Evolutionary conservation across 2,113 vertebrate species (phyloP), one percentile per base, ranked within the genome.

Genomic region (Lepus americanus): DNA sequence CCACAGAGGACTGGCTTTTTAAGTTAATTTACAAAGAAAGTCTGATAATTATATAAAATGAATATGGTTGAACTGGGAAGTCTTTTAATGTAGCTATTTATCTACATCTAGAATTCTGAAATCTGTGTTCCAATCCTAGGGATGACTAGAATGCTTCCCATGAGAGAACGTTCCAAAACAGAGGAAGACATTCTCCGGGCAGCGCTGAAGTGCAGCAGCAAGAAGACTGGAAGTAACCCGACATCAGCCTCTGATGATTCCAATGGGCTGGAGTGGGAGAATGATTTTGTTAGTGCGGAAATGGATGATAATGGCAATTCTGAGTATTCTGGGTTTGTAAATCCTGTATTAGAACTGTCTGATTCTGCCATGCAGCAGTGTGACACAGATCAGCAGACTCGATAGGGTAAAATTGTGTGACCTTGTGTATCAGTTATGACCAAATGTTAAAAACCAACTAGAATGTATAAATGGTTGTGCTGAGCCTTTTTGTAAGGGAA

Each of bases 101-200:
- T 77, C 25, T 49, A 86, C 25, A 33, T 36, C 81, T 13, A 87
- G 67, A 67, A 84, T 29, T 96, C 79, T 70, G 85, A 4, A 0
- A 61, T 2, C 0, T 67, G 0, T 97, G n/a, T 80, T 91, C 36
- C 3, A 25, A 80, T 55, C 4, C 0, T 79, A 99, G 99, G 99
- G 94, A 99, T 99, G 98, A 99, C 98, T 97, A 98, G 99, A 29
- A 98, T 98, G 85, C 98, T 99, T 66, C 99, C 99, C 0, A 92
- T 99, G 94, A 98, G 99, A 97, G 99, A 99, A 59, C 99, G 99
- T 61, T 99, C 99, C 53, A 99, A 97, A 96, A 99, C 99, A 0
- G 99, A 99, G 97, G 99, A 99, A 96, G 99, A 99, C 97, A 99
- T 99, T 86, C 98, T 99, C 29, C 98, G 98, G 2, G 99, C 99